Conservation (phyloP, 1,140 invertebrate species). For the Drosophila tani region DNA sequence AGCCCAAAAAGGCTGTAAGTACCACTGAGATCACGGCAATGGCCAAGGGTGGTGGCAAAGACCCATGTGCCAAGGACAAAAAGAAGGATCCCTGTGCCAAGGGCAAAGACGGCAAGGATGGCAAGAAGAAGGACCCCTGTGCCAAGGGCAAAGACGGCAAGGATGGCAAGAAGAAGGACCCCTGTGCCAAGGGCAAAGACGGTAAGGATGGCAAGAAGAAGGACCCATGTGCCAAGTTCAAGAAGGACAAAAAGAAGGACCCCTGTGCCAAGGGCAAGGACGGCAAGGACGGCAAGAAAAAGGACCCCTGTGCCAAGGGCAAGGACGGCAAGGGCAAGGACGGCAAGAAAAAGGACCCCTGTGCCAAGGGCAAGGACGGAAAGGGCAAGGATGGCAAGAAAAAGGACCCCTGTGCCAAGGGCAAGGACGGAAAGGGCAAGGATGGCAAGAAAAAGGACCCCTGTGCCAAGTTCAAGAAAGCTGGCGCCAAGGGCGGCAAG, state of each 20-base stretch:
- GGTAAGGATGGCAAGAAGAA: constrained; percentile 31
- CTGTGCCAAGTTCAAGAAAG: constrained; percentile 44
- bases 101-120: constrained; percentile 32
- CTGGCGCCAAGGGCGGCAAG: background rate
- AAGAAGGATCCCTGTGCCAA: too few species aligned
- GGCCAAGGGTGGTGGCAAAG: constrained; percentile 28
- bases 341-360: constrained; percentile 4
- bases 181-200: constrained; percentile 22
- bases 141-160: constrained; percentile 18
- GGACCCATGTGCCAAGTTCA: constrained; percentile 40
- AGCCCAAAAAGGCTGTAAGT: constrained; percentile 34
- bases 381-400: constrained; percentile 24
- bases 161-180: constrained; percentile 31
- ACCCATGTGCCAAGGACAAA: constrained; percentile 3
- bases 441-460: constrained; percentile 44
- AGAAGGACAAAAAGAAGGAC: too few species aligned
- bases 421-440: constrained; percentile 28
- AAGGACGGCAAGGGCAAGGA: constrained; percentile 25
- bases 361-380: background rate
- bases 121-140: constrained; percentile 28
- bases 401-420: constrained; percentile 30
- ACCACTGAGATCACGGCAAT: constrained; percentile 39
- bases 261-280: constrained; percentile 39
- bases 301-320: constrained; percentile 11
- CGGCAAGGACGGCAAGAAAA: constrained; percentile 7